Evolutionary conservation across 2,888 invertebrate genomes (phyloP), one percentile per base, ranked within the genome.

Genomic region (Aleiodes leptofemur): DNA sequence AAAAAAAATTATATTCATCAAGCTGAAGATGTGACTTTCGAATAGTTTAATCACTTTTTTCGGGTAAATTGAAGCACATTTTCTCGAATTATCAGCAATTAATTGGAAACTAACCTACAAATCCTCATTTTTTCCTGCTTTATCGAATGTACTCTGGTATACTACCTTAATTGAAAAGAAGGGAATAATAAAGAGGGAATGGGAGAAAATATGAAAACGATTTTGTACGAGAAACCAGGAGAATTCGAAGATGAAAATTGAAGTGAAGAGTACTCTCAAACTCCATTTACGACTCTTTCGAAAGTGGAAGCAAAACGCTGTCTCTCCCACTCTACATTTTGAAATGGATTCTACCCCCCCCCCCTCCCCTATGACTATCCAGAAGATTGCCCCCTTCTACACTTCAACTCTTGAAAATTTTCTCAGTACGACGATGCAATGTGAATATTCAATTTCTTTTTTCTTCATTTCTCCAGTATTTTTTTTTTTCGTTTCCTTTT

Each of bases 231-330:
- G 57, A 57, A 57, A 29, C 9, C 29, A 57, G 57, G 9, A 29
- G 31, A 57, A 57, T 57, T 57, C 31, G 31, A 13, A 57, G 57
- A 29, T 57, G n/a, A 59, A 14, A 59, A 34, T 59, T 59, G 59
- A 59, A 59, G n/a, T 59, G n/a, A 59, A 72, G 56, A 64, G 50
- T 61, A 69, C 74, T 71, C 61, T 72, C 72, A 72, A 72, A 77
- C 74, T 72, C 74, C 56, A 77, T 77, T 77, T 72, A 74, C 64
- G 66, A 74, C 61, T 74, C 56, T 72, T 59, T 61, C 14, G 34
- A 38, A 59, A 59, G 59, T 59, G 43, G 43, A 34, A 34, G 34
- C 6, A 31, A 59, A 59, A 59, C 34, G 34, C 14, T 34, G 34
- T 59, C 34, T 59, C 31, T 31, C 14, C 59, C 34, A n/a, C 34